These are phyloP conservation scores for Rapana venosa DNA, from an alignment of 2,888 invertebrate species.

Conservation along the genomic window DNA sequence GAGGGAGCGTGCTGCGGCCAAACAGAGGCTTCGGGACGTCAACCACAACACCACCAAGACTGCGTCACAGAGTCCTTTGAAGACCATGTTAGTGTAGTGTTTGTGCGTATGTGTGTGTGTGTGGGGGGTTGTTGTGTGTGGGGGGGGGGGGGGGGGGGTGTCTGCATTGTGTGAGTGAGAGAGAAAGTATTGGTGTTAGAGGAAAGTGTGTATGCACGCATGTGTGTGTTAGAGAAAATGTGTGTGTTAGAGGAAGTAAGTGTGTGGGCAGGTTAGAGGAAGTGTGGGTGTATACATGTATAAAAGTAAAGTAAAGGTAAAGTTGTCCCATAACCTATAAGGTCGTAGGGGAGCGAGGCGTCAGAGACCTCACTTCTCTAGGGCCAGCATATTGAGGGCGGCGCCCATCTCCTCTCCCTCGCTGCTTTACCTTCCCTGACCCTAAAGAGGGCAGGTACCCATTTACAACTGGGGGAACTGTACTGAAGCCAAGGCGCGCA, in stretches of 20 bases:
- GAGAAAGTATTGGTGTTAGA: background rate
- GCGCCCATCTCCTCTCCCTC: too few relatives aligned
- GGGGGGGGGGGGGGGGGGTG: conserved; percentile 42
- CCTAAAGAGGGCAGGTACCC: too few relatives aligned
- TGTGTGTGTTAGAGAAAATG: background rate
- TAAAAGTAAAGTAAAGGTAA: too few relatives aligned
- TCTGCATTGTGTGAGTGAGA: background rate
- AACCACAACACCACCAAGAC: conserved; percentile 52
- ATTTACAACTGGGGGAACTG: too few relatives aligned
- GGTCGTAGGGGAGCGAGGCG: too few relatives aligned
- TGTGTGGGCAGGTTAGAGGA: background rate
- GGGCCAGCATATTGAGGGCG: too few relatives aligned
- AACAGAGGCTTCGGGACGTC: conserved; percentile 46
- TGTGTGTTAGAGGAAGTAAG: background rate
- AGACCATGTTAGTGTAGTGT: conserved; percentile 76
- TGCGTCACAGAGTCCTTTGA: conserved; percentile 72
- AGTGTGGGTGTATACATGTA: too few relatives aligned
- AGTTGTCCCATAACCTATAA: too few relatives aligned
- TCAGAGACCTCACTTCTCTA: too few relatives aligned
- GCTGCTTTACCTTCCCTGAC: too few relatives aligned
- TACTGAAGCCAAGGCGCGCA: too few relatives aligned
- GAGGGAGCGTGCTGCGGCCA: conserved; percentile 34
- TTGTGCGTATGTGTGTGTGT: background rate
- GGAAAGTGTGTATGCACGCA: background rate
- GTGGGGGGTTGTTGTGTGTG: background rate